phyloP scores from a whole-genome alignment of 2,797 vertebrate species.

The Poeciliopsis paucimaculata region DNA sequence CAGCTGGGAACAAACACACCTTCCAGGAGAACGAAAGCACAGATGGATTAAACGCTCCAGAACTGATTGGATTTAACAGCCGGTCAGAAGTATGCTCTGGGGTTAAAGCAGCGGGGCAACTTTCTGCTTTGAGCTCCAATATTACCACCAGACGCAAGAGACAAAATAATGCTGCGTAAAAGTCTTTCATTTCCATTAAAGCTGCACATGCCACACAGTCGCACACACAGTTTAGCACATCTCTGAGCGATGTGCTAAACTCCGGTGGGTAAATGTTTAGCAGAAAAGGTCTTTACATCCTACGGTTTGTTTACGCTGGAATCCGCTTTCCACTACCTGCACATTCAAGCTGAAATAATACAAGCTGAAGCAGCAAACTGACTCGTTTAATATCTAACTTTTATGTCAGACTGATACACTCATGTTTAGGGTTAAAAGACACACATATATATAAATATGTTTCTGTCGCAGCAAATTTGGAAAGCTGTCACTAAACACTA shows the following conservation, averaged over 20 bases:
- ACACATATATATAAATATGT: neutral
- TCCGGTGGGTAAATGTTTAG: neutral
- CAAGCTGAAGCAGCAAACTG: neutral
- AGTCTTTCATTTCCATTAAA: constrained; percentile 9
- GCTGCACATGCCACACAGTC: constrained; percentile 1
- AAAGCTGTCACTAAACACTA: neutral
- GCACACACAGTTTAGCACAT: neutral
- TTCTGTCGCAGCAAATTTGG: neutral
- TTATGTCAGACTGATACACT: too few relatives aligned
- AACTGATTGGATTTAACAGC: neutral
- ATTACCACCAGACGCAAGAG: neutral
- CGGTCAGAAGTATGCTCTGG: neutral
- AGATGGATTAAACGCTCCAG: neutral
- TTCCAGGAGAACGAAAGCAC: neutral
- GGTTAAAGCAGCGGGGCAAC: neutral
- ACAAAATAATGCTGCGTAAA: neutral
- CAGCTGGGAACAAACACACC: neutral
- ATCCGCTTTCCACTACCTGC: neutral
- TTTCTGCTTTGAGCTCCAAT: neutral
- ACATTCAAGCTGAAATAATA: neutral
- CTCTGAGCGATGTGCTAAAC: neutral
- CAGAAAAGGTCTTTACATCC: neutral
- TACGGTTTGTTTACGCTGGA: neutral
- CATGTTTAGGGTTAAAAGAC: too few relatives aligned
- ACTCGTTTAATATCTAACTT: neutral